Percentiles rank a stretch among this genome's conserved stretches.
Evolutionary conservation across 2,888 invertebrate species (phyloP).

Genomic region (Cheilosia pagana): DNA sequence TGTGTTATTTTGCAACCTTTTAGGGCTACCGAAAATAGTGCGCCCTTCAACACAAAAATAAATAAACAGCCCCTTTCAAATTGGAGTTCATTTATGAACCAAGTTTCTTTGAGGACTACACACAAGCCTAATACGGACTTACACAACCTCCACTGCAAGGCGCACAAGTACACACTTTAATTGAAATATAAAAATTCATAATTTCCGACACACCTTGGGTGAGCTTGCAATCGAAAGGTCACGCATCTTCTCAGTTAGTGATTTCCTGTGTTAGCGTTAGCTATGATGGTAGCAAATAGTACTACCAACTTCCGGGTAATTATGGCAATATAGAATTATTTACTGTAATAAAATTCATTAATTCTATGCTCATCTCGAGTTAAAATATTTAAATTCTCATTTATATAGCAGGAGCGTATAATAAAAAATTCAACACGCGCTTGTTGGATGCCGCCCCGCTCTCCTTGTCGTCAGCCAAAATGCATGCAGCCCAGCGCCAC

Average conservation of each 20-base stretch:
- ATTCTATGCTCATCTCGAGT: conserved; percentile 24
- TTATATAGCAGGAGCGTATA: not conserved
- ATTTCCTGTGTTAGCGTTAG: not conserved
- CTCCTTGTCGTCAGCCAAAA: not conserved
- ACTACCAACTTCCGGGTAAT: conserved; percentile 37
- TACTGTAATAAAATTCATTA: conserved; percentile 39
- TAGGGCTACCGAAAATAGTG: too few species aligned
- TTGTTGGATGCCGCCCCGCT: conserved; percentile 23
- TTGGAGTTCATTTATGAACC: too few species aligned
- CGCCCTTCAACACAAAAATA: too few species aligned
- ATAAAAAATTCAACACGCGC: conserved; percentile 50
- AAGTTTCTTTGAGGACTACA: too few species aligned
- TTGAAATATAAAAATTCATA: too few species aligned
- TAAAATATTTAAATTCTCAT: conserved; percentile 27
- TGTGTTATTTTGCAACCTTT: too few species aligned
- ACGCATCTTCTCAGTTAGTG: not conserved
- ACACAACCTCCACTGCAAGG: too few species aligned
- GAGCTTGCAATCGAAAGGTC: not conserved
- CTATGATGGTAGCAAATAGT: too few species aligned
- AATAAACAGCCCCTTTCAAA: too few species aligned
- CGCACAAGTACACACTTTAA: too few species aligned
- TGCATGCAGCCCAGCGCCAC: not conserved
- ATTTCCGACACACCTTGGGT: not conserved
- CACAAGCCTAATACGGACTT: too few species aligned
- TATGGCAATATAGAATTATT: conserved; percentile 2